Evolutionary conservation across 2,113 vertebrate genomes (phyloP).

Genomic region (Psilopsiagon aymara): DNA sequence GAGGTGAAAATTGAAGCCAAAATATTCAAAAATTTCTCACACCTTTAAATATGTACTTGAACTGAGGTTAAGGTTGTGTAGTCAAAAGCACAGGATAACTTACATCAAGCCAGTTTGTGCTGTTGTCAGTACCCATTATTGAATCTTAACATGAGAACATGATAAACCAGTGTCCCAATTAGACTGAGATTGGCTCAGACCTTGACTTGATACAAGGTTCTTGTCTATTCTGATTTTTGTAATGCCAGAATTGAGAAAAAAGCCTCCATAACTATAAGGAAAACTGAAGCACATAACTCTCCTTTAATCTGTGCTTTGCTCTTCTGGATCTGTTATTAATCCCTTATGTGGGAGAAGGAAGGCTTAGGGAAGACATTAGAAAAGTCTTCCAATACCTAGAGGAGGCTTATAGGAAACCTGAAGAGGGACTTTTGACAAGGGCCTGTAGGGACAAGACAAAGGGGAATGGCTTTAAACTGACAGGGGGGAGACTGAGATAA

Average conservation of each 20-base stretch:
- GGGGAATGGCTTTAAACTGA: neutral
- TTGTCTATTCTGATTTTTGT: neutral
- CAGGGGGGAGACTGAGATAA: neutral
- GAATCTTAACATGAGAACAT: neutral
- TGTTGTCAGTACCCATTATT: neutral
- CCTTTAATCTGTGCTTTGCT: neutral
- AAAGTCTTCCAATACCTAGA: neutral
- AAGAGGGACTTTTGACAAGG: neutral
- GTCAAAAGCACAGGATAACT: neutral
- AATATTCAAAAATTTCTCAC: neutral
- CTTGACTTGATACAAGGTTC: neutral
- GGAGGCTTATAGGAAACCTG: neutral
- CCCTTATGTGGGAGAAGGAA: neutral
- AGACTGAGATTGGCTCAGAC: neutral
- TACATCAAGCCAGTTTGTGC: neutral
- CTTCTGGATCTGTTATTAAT: neutral
- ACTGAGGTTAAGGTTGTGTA: neutral
- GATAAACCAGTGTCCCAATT: neutral
- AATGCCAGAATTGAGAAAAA: neutral
- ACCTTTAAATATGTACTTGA: neutral
- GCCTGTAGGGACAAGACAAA: neutral
- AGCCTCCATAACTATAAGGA: neutral
- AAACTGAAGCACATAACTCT: neutral
- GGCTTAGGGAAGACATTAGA: neutral
- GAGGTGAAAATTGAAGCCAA: neutral